A percentile compares a stretch with the other conserved stretches of the same genome.
These are phyloP conservation scores for Centroberyx gerrardi DNA, from an alignment of 2,797 vertebrate genomes.

Conservation along the genomic window DNA sequence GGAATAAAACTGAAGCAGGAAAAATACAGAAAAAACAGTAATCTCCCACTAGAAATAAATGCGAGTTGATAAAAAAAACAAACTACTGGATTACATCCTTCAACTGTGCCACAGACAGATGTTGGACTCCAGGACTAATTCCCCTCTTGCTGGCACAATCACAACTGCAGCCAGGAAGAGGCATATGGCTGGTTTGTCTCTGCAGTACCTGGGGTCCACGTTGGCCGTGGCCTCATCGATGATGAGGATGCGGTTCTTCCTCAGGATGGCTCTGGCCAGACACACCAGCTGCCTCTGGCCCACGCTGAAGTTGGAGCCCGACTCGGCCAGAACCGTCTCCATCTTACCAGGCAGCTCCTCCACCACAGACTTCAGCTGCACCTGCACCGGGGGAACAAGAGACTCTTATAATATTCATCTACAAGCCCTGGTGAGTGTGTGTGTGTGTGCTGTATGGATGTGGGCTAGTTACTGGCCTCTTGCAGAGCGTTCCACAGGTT, in stretches of 20 bases:
- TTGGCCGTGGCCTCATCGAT: slow-evolving; percentile 98
- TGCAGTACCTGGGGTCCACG: slow-evolving; percentile 87
- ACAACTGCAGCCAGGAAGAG: too few species aligned
- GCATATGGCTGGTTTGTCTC: neutral
- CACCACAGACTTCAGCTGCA: slow-evolving; percentile 92
- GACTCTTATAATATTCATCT: neutral
- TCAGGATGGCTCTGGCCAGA: slow-evolving; percentile 94
- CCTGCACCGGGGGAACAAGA: slow-evolving; percentile 79
- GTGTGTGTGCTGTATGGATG: neutral
- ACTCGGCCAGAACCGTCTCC: slow-evolving; percentile 93
- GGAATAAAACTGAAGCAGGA: too few species aligned
- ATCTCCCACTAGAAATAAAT: too few species aligned
- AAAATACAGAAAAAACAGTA: too few species aligned
- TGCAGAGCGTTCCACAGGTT: slow-evolving; percentile 93
- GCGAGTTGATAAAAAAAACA: too few species aligned
- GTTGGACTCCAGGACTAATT: too few species aligned
- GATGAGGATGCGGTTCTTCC: slow-evolving; percentile 95
- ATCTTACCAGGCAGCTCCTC: slow-evolving; percentile 93
- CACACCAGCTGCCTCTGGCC: slow-evolving; percentile 97
- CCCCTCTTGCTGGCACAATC: too few species aligned
- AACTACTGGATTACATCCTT: too few species aligned
- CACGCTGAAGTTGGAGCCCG: slow-evolving; percentile 96
- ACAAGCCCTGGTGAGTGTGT: neutral
- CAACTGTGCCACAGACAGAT: too few species aligned
- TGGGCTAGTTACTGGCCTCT: slow-evolving; percentile 82